phyloP scores from a whole-genome alignment of 2,113 vertebrate species.

The Podilymbus podiceps region DNA sequence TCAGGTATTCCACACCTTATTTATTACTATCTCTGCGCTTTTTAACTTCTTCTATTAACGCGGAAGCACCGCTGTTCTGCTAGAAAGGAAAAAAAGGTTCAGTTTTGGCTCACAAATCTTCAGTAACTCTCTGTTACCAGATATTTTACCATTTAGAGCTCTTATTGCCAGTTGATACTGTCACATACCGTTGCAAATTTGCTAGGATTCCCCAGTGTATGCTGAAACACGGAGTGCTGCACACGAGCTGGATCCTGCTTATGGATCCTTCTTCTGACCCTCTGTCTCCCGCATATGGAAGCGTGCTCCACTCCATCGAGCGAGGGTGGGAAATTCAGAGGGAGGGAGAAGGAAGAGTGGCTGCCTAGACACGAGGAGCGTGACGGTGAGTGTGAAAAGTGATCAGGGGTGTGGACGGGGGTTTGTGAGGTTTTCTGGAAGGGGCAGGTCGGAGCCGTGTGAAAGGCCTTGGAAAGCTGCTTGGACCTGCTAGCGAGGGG shows the following conservation, averaged over 20 bases:
- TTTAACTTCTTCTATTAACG: neutral
- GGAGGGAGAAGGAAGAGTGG: neutral
- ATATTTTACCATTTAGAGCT: neutral
- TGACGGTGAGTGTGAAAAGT: neutral
- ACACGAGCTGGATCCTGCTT: neutral
- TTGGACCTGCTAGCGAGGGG: accelerated
- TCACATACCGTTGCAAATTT: neutral
- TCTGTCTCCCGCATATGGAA: neutral
- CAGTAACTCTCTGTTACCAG: neutral
- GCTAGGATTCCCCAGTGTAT: accelerated
- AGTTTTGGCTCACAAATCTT: neutral
- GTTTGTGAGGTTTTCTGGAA: neutral
- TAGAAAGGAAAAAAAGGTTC: neutral
- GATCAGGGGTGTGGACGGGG: neutral
- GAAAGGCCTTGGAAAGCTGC: neutral
- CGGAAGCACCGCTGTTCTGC: neutral
- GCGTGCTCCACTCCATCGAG: neutral
- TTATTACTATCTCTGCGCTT: neutral
- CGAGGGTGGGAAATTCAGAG: neutral
- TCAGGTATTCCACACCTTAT: neutral
- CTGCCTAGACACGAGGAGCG: neutral
- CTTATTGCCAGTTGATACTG: neutral
- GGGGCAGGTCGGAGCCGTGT: neutral
- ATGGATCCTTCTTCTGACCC: neutral
- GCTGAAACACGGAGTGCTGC: neutral